These are phyloP conservation scores for Globicephala melas DNA, from an alignment of 2,113 vertebrate species.

Conservation along the genomic window DNA sequence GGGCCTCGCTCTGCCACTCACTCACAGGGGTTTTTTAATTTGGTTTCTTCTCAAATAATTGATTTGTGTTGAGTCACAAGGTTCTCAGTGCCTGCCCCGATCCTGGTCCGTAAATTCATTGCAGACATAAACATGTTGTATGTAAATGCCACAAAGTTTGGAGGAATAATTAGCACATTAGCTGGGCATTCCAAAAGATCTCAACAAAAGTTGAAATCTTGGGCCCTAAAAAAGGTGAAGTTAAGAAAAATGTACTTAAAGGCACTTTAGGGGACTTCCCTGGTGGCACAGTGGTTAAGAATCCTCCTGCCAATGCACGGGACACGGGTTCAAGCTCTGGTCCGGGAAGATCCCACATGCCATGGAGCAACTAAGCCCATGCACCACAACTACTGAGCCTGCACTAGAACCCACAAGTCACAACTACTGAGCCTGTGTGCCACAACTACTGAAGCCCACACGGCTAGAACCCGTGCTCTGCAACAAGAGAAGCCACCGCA, in stretches of 20 bases:
- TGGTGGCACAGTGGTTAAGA: too few species aligned
- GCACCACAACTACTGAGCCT: too few species aligned
- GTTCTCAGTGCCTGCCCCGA: neutral
- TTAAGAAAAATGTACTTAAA: constrained; percentile 6
- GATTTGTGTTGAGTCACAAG: neutral
- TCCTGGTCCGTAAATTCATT: neutral
- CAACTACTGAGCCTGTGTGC: too few species aligned
- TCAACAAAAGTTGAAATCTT: neutral
- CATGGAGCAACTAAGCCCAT: too few species aligned
- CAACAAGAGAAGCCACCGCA: too few species aligned
- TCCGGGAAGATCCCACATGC: too few species aligned
- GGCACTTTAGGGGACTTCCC: too few species aligned
- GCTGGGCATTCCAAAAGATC: neutral
- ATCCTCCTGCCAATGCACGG: too few species aligned
- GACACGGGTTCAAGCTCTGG: too few species aligned
- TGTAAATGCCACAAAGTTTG: neutral
- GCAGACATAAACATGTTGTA: neutral
- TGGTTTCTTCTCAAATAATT: neutral
- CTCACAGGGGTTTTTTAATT: neutral
- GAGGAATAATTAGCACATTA: neutral
- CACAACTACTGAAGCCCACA: too few species aligned
- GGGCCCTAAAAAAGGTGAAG: neutral
- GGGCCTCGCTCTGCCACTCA: neutral
- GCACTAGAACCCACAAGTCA: too few species aligned
- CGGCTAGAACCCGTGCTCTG: too few species aligned